Conservation (phyloP, 1,140 invertebrate genomes). For the Metopolophium dirhodum region DNA sequence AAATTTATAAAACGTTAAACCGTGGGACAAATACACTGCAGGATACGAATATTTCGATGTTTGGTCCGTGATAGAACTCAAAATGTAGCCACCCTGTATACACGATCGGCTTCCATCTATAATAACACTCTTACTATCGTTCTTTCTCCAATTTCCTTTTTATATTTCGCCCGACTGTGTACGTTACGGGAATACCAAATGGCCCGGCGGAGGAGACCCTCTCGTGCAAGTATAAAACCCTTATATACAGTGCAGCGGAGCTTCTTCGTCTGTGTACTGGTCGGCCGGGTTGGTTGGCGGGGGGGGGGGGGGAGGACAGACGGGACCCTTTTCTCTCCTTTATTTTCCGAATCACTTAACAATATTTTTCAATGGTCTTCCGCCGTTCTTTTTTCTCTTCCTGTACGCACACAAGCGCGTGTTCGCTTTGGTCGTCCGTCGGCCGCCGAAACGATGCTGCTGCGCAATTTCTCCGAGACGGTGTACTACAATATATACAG, state of each 20-base stretch:
- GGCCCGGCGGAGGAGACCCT: not conserved
- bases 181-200: constrained; percentile 45
- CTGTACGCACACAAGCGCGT: not conserved
- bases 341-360: constrained; percentile 57
- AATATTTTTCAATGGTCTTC: constrained; percentile 53
- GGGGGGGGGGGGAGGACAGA: not conserved
- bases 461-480: not conserved
- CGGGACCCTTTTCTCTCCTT: constrained; percentile 48
- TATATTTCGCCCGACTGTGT: constrained; percentile 31
- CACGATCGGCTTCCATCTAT: not conserved
- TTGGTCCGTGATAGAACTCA: not conserved
- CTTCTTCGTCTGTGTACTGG: not conserved
- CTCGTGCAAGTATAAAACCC: not conserved
- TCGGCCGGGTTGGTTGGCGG: too few relatives aligned
- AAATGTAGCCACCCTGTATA: not conserved
- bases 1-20: not conserved
- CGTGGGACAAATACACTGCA: not conserved
- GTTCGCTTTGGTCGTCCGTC: not conserved
- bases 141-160: constrained; percentile 37
- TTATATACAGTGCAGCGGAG: not conserved
- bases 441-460: not conserved
- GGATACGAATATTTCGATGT: not conserved
- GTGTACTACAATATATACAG: not conserved
- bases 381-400: constrained; percentile 3
- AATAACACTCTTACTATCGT: constrained; percentile 2